Percentiles rank a stretch among this genome's conserved stretches.
phyloP scores from a whole-genome alignment of 1,140 invertebrate species.

The Halyomorpha halys region DNA sequence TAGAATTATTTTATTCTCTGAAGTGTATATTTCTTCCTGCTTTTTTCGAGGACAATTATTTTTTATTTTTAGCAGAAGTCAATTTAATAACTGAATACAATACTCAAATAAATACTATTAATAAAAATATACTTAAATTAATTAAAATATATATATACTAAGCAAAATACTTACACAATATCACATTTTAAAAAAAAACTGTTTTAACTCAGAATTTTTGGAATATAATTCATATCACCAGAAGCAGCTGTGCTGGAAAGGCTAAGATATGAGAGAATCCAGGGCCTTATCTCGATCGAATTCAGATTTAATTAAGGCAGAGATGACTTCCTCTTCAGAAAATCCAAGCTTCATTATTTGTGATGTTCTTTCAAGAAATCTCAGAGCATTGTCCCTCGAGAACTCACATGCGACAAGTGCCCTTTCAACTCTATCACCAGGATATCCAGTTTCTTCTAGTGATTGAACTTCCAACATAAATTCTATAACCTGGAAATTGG shows the following conservation, averaged over 20 bases:
- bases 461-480: conserved; percentile 47
- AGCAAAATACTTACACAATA: no score
- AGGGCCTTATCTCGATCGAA: conserved; percentile 78
- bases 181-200: no score
- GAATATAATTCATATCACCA: no score
- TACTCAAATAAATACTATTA: no score
- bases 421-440: conserved; percentile 46
- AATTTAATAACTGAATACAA: no score
- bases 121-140: no score
- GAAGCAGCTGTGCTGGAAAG: neutral
- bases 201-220: no score
- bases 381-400: conserved; percentile 42
- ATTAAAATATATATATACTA: no score
- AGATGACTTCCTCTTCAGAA: conserved; percentile 57
- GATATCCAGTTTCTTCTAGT: conserved; percentile 49
- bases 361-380: conserved; percentile 45
- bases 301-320: conserved; percentile 61
- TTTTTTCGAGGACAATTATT: no score
- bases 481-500: conserved; percentile 41
- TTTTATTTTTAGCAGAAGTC: no score
- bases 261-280: conserved; percentile 54
- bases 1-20: no score
- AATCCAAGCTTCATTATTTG: conserved; percentile 76
- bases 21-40: no score
- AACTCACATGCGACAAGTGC: conserved; percentile 39